Percentiles rank a stretch among this genome's conserved stretches.
Evolutionary conservation across 2,113 vertebrate genomes (phyloP).

Genomic region (Scatophagus argus): DNA sequence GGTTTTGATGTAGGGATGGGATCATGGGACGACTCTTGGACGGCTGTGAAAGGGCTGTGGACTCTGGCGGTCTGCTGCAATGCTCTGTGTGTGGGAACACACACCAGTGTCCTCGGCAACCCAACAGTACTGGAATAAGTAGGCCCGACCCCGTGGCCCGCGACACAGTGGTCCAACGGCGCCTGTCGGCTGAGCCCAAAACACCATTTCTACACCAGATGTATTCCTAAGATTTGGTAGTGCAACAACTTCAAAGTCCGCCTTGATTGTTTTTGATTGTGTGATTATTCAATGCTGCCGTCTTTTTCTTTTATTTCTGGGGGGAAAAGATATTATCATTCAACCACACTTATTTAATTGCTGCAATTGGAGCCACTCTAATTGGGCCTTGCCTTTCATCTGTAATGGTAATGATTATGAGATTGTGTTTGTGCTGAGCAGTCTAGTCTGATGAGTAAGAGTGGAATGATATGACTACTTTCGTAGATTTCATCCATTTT

Average conservation of each 20-base stretch:
- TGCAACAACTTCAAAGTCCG: constrained; percentile 83
- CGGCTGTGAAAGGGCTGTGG: constrained; percentile 67
- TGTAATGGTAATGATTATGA: constrained; percentile 87
- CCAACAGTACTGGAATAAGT: constrained; percentile 63
- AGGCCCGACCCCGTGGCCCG: constrained; percentile 67
- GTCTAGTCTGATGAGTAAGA: constrained; percentile 77
- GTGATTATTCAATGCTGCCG: constrained; percentile 85
- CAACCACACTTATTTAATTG: constrained; percentile 90
- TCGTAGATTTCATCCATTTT: constrained; percentile 31
- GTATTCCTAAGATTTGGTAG: constrained; percentile 82
- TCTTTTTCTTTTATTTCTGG: constrained; percentile 84
- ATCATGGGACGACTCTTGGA: constrained; percentile 74
- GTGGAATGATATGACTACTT: constrained; percentile 62
- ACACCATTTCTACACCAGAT: constrained; percentile 82
- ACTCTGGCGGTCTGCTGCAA: constrained; percentile 64
- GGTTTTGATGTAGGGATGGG: constrained; percentile 77
- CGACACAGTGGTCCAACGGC: constrained; percentile 78
- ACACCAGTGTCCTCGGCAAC: constrained; percentile 68
- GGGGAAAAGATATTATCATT: constrained; percentile 87
- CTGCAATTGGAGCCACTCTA: constrained; percentile 87
- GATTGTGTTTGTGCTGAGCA: constrained; percentile 82
- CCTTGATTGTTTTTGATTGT: constrained; percentile 87
- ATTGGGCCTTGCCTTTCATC: constrained; percentile 86
- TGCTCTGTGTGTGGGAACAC: constrained; percentile 80
- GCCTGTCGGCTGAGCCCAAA: constrained; percentile 78